Evolutionary conservation across 2,888 invertebrate genomes (phyloP).

Genomic region (Cantharis rufa): DNA sequence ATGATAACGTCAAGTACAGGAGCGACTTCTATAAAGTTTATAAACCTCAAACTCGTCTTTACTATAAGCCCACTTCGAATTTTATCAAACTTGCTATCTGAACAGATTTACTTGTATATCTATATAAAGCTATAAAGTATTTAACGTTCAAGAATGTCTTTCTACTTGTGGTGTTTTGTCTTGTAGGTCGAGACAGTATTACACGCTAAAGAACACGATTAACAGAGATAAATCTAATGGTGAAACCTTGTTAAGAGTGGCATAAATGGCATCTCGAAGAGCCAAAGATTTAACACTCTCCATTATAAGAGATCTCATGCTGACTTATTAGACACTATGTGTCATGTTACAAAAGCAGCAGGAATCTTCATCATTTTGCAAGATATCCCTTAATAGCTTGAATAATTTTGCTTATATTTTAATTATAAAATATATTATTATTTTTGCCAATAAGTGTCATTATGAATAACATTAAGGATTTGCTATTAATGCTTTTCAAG

Average conservation of each 20-base stretch:
- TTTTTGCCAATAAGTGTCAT: constrained; percentile 20
- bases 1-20: constrained; percentile 53
- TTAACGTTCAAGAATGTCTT: constrained; percentile 44
- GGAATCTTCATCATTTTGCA: constrained; percentile 23
- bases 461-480: constrained; percentile 32
- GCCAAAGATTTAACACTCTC: constrained; percentile 27
- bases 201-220: constrained; percentile 55
- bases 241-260: constrained; percentile 55
- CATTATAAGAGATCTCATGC: constrained; percentile 21
- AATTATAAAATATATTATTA: constrained; percentile 25
- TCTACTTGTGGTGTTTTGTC: constrained; percentile 41
- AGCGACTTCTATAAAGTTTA: constrained; percentile 51
- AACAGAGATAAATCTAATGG: constrained; percentile 57
- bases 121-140: constrained; percentile 48
- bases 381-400: constrained; percentile 20
- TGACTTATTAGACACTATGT: constrained; percentile 25
- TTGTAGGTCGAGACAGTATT: constrained; percentile 52
- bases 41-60: constrained; percentile 46
- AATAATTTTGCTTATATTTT: constrained; percentile 29
- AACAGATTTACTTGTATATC: constrained; percentile 33
- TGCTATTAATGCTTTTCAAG: constrained; percentile 35
- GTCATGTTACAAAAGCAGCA: constrained; percentile 21
- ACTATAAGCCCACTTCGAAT: constrained; percentile 43
- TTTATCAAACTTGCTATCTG: constrained; percentile 46
- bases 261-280: constrained; percentile 51